Conservation (phyloP, 92 coral and sea anemone species). For the Actinernus sp. region DNA sequence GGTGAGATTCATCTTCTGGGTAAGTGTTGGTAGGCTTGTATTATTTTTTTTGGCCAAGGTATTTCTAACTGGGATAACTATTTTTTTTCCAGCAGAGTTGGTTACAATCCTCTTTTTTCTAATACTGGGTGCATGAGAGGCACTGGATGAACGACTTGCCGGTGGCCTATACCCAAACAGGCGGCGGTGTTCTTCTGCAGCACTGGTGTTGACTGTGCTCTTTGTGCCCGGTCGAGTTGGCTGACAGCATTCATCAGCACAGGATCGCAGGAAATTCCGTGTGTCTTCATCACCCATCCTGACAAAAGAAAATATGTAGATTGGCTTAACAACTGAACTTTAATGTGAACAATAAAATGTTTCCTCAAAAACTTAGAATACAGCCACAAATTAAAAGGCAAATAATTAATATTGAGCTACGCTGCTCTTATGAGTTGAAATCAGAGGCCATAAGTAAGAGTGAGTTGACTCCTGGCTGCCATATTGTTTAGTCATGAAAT, state of each 20-base stretch:
- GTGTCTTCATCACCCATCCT: constrained; percentile 7
- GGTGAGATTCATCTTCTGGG: constrained; percentile 28
- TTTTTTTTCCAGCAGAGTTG: constrained; percentile 1
- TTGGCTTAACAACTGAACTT: too few relatives aligned
- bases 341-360: too few relatives aligned
- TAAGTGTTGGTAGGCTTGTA: constrained; percentile 20
- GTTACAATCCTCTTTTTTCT: neutral
- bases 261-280: neutral
- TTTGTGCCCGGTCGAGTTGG: too few relatives aligned
- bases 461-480: too few relatives aligned
- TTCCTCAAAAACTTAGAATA: too few relatives aligned
- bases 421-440: too few relatives aligned
- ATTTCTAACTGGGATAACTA: neutral
- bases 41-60: constrained; percentile 20
- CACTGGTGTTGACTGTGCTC: too few relatives aligned
- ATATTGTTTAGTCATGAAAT: too few relatives aligned
- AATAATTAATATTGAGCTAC: too few relatives aligned
- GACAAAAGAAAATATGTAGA: neutral
- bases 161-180: constrained; percentile 47
- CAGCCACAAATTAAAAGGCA: too few relatives aligned
- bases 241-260: constrained; percentile 1
- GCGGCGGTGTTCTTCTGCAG: constrained; percentile 28
- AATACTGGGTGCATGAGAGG: neutral
- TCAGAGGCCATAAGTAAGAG: too few relatives aligned
- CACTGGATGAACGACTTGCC: neutral